Conservation (phyloP, 2,113 vertebrate species). For the Eidolon helvum region DNA sequence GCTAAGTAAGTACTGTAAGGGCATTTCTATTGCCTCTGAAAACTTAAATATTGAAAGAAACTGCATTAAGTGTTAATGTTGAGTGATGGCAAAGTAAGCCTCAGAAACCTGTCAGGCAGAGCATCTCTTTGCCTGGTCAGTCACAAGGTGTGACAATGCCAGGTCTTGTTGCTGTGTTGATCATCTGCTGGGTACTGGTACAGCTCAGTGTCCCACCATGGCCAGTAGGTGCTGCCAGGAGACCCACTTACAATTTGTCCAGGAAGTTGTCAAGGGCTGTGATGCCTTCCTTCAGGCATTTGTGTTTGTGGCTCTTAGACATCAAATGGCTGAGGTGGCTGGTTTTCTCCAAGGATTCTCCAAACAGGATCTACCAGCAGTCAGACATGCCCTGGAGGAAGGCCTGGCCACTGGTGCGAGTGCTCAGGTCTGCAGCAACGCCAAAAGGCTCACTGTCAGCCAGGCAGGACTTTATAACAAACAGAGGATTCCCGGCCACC, state of each 20-base stretch:
- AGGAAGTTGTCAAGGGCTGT: conserved; percentile 91
- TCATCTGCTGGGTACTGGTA: accelerated
- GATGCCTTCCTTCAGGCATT: conserved; percentile 92
- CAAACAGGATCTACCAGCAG: conserved; percentile 91
- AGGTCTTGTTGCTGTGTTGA: neutral
- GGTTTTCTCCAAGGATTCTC: conserved; percentile 84
- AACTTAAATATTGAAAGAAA: conserved; percentile 73
- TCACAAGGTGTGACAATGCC: conserved; percentile 30
- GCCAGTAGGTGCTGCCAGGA: neutral
- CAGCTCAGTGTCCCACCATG: too few relatives aligned
- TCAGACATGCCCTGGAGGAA: conserved; percentile 92
- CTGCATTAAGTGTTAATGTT: conserved; percentile 40
- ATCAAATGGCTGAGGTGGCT: conserved; percentile 84
- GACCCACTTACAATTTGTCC: conserved; percentile 86
- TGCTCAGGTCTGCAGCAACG: conserved; percentile 90
- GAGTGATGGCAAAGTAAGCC: conserved; percentile 45
- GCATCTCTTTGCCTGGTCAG: neutral
- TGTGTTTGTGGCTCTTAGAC: conserved; percentile 89
- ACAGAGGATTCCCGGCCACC: conserved; percentile 89
- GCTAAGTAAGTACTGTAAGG: neutral
- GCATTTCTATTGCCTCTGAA: neutral
- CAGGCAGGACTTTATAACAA: conserved; percentile 89
- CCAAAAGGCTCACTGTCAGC: conserved; percentile 93
- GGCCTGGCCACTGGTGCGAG: conserved; percentile 82
- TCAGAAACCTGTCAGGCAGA: conserved; percentile 55